Base-by-base conservation (phyloP, 2,888 invertebrate genomes). In the Leptinotarsa tumamoca region DNA sequence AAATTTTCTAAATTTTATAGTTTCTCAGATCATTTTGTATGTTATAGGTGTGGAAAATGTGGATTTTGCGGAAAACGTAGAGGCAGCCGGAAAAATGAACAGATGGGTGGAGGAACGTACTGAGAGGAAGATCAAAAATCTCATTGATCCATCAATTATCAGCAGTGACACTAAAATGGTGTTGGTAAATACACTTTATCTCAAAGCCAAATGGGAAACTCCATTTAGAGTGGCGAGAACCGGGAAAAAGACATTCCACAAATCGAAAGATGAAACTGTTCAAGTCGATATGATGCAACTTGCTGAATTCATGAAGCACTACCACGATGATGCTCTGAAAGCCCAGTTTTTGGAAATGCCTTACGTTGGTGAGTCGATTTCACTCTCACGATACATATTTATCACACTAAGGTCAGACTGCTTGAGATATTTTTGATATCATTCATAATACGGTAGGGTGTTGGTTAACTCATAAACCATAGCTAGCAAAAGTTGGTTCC, bases 1-100 rank as follows among this genome's bases (percentile, higher is more conserved):
- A 21, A 21, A 21, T 21, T 21, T 21, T 0, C 0, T 0, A 43
- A 43, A 43, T 10, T 13, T 10, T 3, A 43, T 43, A 10, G 43
- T 43, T 13, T 3, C 3, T 43, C 0, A 13, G 10, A 10, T 43
- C 0, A 10, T 43, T 43, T 43, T 3, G 10, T 43, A 43, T 43
- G 43, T 43, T 43, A 1, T 13, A 3, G 90, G 90, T 27, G 90
- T 92, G 5, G 90, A 93, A 78, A 81, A 80, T 63, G 67, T 87
- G 1, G 80, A 87, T 73, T 87, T 87, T 72, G 66, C 33, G 5
- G 56, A 80, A 21, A 80, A 73, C 17, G 67, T 51, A 4, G 72
- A 75, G 67, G 79, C 87, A 1, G 84, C 86, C 0, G 51, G 77
- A 5, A 76, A 52, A 5, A 88, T 88, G 15, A 88, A 88, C 78